These are phyloP conservation scores for Odontomachus brunneus DNA, from an alignment of 1,140 invertebrate species.

Conservation along the genomic window DNA sequence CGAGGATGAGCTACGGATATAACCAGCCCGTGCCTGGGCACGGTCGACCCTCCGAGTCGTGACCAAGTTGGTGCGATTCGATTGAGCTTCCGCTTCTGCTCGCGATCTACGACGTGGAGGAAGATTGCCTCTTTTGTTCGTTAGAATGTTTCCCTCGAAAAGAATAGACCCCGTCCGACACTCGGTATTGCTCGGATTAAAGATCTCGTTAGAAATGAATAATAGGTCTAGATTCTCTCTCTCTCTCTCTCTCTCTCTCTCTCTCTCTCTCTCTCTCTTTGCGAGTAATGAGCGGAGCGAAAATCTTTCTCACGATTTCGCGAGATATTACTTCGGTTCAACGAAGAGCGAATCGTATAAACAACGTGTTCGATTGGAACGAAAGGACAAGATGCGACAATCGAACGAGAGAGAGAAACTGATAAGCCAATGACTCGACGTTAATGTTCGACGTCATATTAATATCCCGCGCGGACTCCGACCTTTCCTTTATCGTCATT, in stretches of 20 bases:
- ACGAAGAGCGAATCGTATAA: conserved; percentile 11
- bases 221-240: conserved; percentile 45
- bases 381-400: neutral
- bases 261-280: too few relatives aligned
- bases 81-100: conserved; percentile 69
- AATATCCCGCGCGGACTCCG: neutral
- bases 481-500: neutral
- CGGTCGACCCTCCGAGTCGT: conserved; percentile 64
- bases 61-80: conserved; percentile 69
- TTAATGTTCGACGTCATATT: neutral
- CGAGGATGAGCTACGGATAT: conserved; percentile 60
- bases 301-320: conserved; percentile 26
- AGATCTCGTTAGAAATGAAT: conserved; percentile 59
- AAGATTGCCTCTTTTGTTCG: conserved; percentile 56
- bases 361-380: neutral
- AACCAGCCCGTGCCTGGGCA: conserved; percentile 42
- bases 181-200: conserved; percentile 40
- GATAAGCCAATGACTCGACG: conserved; percentile 7
- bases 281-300: conserved; percentile 29
- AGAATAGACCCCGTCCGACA: conserved; percentile 31
- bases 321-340: conserved; percentile 20
- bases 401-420: neutral
- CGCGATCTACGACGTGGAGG: conserved; percentile 54
- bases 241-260: too few relatives aligned
- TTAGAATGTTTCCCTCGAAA: conserved; percentile 43